Evolutionary conservation across 2,113 vertebrate genomes (phyloP), one percentile per base, ranked within the genome.

Genomic region (Pseudolaguvia tuberculata): DNA sequence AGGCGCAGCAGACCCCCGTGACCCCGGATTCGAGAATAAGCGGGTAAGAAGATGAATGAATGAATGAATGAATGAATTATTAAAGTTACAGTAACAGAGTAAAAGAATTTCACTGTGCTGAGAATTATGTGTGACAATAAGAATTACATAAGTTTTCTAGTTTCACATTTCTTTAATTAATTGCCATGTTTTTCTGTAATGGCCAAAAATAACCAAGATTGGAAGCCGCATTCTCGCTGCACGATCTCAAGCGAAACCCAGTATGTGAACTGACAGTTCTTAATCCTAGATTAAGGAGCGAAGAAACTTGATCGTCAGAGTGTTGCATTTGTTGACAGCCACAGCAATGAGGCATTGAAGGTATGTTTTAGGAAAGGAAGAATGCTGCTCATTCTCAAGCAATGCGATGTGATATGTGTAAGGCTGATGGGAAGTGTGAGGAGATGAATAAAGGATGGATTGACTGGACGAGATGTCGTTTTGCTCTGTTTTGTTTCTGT

Each of bases 401-500:
- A 42, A 66, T 27, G 23, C 63, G n/a, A n/a, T n/a, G 13, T 21
- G 21, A 14, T 17, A 5, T 67, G 45, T 20, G 25, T 65, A 25
- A 25, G 21, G n/a, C 14, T 31, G 35, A 17, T 2, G 7, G 31
- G 35, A 23, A 8, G 39, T n/a, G 55, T 47, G 23, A 25, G 29
- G 2, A 59, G 10, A 47, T 7, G 5, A n/a, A 17, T 47, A 9
- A 35, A 35, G 31, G 70, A 72, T 72, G 15, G 70, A 27, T 47
- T 29, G 55, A 14, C 10, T 66, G 25, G 21, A 15, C 4, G 27
- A 63, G 27, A 20, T 13, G 55, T 35, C 6, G 31, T 35, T 35
- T 35, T 35, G 1, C 66, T 4, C 73, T 39, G 53, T 13, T 78
- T 55, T 72, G n/a, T 73, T 76, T 5, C 51, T 67, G 71, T 50